These are phyloP conservation scores for Lagria hirta DNA, from an alignment of 2,888 invertebrate species.

Conservation along the genomic window DNA sequence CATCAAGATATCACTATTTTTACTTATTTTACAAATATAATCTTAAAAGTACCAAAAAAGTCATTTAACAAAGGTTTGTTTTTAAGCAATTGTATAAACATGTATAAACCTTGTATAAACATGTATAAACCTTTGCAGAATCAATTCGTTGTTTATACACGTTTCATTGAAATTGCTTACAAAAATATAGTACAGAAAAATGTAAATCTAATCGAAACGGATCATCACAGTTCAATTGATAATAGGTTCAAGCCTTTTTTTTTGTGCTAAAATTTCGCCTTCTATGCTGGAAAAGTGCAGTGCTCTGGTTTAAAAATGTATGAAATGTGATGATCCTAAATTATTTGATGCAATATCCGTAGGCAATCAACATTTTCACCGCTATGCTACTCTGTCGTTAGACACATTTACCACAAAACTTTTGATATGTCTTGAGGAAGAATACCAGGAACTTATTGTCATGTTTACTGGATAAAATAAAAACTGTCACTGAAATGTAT, in stretches of 20 bases:
- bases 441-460: constrained; percentile 16
- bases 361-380: constrained; percentile 19
- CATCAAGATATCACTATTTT: constrained; percentile 48
- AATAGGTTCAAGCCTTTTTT: too few species aligned
- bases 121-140: constrained; percentile 32
- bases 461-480: constrained; percentile 7
- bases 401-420: constrained; percentile 20
- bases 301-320: too few species aligned
- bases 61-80: constrained; percentile 10
- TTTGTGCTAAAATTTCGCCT: too few species aligned
- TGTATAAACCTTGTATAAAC: constrained; percentile 33
- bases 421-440: constrained; percentile 17
- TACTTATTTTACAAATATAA: constrained; percentile 35
- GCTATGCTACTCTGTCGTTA: constrained; percentile 5
- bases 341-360: constrained; percentile 12
- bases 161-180: constrained; percentile 20
- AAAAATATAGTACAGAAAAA: constrained; percentile 19
- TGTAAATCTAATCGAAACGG: too few species aligned
- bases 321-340: too few species aligned
- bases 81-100: constrained; percentile 21
- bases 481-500: constrained; percentile 12
- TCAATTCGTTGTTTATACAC: constrained; percentile 28
- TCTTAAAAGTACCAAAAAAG: constrained; percentile 22
- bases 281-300: too few species aligned
- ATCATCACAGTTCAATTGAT: too few species aligned